Percentiles rank a stretch among this genome's conserved stretches.
Conservation (phyloP, 1,140 invertebrate species). For the Aphis gossypii region DNA sequence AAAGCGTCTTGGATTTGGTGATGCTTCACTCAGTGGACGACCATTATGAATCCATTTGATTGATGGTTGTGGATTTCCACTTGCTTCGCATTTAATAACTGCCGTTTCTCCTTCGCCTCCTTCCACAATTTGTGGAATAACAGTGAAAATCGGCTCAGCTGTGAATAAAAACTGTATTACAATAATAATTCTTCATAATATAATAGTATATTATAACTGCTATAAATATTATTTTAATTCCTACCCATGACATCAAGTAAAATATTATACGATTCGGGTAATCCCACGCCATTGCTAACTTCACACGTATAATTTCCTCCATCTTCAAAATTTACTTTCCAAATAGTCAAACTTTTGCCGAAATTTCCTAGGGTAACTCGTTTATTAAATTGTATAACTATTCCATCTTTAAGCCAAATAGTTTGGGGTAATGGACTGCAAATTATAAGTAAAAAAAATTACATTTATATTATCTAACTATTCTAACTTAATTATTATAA, state of each 20-base stretch:
- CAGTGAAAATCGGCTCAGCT: conserved; percentile 91
- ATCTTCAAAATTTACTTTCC: conserved; percentile 84
- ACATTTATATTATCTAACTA: not conserved
- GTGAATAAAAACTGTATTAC: conserved; percentile 53
- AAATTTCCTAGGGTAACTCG: conserved; percentile 85
- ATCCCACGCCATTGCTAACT: conserved; percentile 87
- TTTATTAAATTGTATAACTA: conserved; percentile 72
- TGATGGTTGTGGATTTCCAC: conserved; percentile 85
- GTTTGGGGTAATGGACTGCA: conserved; percentile 77
- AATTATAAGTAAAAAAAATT: conserved; percentile 50
- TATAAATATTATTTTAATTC: conserved; percentile 64
- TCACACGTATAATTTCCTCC: conserved; percentile 89
- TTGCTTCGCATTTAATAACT: conserved; percentile 86
- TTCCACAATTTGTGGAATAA: conserved; percentile 87
- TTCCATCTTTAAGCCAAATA: conserved; percentile 84
- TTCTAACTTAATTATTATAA: not conserved
- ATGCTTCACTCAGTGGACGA: conserved; percentile 80
- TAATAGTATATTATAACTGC: not conserved
- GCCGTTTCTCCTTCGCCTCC: conserved; percentile 90
- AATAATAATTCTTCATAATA: not conserved
- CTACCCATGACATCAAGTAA: conserved; percentile 79
- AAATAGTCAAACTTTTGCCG: conserved; percentile 89
- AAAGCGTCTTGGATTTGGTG: conserved; percentile 74
- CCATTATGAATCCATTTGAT: conserved; percentile 98
- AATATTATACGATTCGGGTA: conserved; percentile 84